Percentiles rank a stretch among this genome's conserved stretches.
Conservation (phyloP, 2,797 vertebrate genomes). For the Poeciliopsis infans region DNA sequence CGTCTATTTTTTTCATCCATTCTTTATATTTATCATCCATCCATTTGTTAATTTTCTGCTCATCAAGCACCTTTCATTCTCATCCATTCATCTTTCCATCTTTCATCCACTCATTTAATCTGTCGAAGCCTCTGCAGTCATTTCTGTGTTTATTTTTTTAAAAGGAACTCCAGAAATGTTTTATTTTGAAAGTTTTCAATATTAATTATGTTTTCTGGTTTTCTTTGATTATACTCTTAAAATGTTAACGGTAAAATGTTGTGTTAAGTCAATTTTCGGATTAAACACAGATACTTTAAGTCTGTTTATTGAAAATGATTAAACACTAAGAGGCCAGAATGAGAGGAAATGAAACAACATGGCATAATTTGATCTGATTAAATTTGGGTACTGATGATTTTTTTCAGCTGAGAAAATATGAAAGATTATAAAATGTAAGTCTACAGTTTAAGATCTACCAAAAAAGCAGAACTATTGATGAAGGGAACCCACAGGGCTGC, state of each 20-base stretch:
- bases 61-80: not conserved
- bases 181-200: not conserved
- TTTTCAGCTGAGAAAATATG: not conserved
- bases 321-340: conserved; percentile 4
- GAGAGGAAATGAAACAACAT: conserved; percentile 4
- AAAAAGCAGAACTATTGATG: conserved; percentile 19
- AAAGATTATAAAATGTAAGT: not conserved
- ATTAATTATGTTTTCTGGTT: not conserved
- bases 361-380: not conserved
- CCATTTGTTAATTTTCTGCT: not conserved
- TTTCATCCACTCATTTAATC: too few relatives aligned
- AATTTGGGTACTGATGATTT: not conserved
- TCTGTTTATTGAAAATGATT: not conserved
- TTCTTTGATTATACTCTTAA: not conserved
- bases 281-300: not conserved
- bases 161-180: not conserved
- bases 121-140: not conserved
- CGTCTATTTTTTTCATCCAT: not conserved
- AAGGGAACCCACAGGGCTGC: conserved; percentile 56
- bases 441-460: conserved; percentile 3
- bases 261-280: not conserved
- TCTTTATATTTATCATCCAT: not conserved
- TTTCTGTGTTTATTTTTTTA: too few relatives aligned
- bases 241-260: not conserved
- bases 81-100: not conserved